Conservation (phyloP, 1,140 invertebrate species). For the Pinna nobilis region DNA sequence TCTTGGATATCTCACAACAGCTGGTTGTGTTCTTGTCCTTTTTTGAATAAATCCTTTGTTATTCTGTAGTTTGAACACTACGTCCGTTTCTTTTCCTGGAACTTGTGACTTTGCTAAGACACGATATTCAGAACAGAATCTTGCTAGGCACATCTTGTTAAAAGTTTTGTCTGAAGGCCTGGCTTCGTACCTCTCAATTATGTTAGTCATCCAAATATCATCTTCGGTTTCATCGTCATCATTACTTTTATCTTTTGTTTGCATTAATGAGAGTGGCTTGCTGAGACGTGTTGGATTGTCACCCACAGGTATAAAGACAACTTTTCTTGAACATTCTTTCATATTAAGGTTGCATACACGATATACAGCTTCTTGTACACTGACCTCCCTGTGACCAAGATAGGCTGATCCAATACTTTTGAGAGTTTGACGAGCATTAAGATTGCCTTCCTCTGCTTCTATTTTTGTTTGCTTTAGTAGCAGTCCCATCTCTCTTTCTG, state of each 20-base stretch:
- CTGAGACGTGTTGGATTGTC: conserved; percentile 17
- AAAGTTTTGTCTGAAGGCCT: not conserved
- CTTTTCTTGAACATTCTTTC: conserved; percentile 33
- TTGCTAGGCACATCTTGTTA: conserved; percentile 33
- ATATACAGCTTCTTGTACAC: conserved; percentile 25
- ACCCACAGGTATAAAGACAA: conserved; percentile 26
- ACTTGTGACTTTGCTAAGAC: conserved; percentile 23
- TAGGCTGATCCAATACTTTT: conserved; percentile 12
- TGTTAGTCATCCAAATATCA: conserved; percentile 16
- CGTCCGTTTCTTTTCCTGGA: conserved; percentile 8
- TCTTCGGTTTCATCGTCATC: conserved; percentile 11
- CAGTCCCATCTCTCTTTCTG: conserved; percentile 29
- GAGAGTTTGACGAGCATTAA: conserved; percentile 4
- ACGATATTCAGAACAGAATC: conserved; percentile 36
- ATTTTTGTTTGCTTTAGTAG: conserved; percentile 12
- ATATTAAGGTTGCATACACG: conserved; percentile 17
- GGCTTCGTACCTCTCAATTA: conserved; percentile 11
- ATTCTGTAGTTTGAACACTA: conserved; percentile 23
- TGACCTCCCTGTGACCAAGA: conserved; percentile 13
- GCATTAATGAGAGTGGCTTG: conserved; percentile 10
- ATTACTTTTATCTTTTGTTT: not conserved
- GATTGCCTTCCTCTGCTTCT: conserved; percentile 34
- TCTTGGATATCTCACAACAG: conserved; percentile 29
- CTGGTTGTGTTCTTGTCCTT: conserved; percentile 12
- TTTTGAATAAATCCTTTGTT: conserved; percentile 32